phyloP scores from a whole-genome alignment of 2,113 vertebrate species.

The Gnathonemus longibarbis region DNA sequence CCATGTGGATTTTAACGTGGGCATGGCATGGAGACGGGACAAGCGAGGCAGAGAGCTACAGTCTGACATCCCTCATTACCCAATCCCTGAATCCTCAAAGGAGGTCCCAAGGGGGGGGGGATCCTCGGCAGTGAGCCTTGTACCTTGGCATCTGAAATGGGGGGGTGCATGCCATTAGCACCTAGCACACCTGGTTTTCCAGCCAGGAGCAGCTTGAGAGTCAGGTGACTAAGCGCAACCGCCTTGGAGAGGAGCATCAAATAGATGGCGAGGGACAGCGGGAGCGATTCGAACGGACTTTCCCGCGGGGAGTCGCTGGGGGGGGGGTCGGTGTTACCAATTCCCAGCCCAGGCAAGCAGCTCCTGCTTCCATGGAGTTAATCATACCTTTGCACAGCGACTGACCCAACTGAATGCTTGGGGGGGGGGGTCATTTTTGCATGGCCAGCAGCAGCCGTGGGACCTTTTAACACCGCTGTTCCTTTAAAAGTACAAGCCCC shows the following conservation, averaged over 20 bases:
- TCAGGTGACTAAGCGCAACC: neutral
- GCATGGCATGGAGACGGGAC: neutral
- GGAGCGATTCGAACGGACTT: neutral
- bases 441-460: neutral
- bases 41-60: neutral
- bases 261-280: neutral
- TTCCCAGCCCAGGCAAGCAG: neutral
- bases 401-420: neutral
- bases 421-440: neutral
- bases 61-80: neutral
- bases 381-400: neutral
- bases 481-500: slow-evolving; percentile 55
- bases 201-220: neutral
- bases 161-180: neutral
- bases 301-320: neutral
- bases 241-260: neutral
- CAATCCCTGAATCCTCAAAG: neutral
- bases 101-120: neutral
- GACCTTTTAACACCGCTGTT: slow-evolving; percentile 32
- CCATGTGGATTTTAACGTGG: neutral
- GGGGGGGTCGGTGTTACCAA: neutral
- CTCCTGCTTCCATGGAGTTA: neutral
- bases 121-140: neutral
- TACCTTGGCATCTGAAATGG: neutral
- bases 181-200: neutral